These are phyloP conservation scores for Phlogophora meticulosa DNA, from an alignment of 2,888 invertebrate genomes.

Conservation along the genomic window DNA sequence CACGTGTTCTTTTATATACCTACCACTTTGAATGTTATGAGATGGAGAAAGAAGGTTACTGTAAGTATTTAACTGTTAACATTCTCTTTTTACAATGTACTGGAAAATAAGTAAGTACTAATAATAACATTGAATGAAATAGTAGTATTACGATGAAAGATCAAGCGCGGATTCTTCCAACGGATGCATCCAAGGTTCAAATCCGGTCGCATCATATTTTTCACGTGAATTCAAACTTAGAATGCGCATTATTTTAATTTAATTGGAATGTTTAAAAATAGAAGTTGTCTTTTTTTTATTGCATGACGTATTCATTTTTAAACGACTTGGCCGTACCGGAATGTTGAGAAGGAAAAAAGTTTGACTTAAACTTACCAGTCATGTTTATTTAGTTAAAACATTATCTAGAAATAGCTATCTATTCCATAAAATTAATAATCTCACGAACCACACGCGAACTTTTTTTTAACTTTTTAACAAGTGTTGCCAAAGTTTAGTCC, in stretches of 20 bases:
- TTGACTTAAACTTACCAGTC: slow-evolving; percentile 14
- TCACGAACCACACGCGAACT: slow-evolving; percentile 44
- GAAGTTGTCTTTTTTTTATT: slow-evolving; percentile 38
- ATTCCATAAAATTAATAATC: slow-evolving; percentile 49
- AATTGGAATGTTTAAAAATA: slow-evolving; percentile 37
- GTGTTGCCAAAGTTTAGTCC: slow-evolving; percentile 49
- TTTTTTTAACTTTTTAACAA: slow-evolving; percentile 33
- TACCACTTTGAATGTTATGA: slow-evolving; percentile 31
- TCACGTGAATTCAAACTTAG: slow-evolving; percentile 42
- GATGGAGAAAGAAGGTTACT: neutral
- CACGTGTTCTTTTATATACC: slow-evolving; percentile 27
- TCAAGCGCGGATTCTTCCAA: slow-evolving; percentile 23
- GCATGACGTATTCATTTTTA: slow-evolving; percentile 33
- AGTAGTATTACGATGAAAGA: slow-evolving; percentile 12
- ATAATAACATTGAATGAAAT: neutral
- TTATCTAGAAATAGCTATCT: slow-evolving; percentile 27
- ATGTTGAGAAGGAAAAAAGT: slow-evolving; percentile 27
- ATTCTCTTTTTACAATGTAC: neutral
- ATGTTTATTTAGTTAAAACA: slow-evolving; percentile 46
- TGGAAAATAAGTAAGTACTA: neutral
- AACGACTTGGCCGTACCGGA: slow-evolving; percentile 15
- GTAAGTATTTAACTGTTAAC: neutral
- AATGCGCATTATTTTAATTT: slow-evolving; percentile 42
- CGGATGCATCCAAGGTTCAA: slow-evolving; percentile 45
- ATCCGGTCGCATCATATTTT: slow-evolving; percentile 49